A percentile compares a stretch with the other conserved stretches of the same genome.
These are phyloP conservation scores for Platycercus adscitus DNA, from an alignment of 2,113 vertebrate species.

Conservation along the genomic window DNA sequence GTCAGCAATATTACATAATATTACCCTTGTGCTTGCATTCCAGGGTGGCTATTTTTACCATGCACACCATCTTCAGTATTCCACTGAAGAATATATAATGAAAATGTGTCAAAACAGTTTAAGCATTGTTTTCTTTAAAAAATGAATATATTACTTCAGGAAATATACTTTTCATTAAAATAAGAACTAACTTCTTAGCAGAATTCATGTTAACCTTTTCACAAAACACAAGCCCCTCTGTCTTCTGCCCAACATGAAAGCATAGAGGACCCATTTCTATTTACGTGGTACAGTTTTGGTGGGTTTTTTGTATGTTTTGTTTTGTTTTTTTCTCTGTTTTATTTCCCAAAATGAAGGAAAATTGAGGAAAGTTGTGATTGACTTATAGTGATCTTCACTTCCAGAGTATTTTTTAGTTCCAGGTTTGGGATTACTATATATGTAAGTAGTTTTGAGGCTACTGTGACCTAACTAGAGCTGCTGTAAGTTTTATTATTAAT, in stretches of 20 bases:
- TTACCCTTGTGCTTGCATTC: neutral
- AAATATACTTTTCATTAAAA: neutral
- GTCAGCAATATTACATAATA: neutral
- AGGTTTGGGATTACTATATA: neutral
- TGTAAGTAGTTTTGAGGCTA: neutral
- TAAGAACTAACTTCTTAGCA: neutral
- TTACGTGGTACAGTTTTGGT: neutral
- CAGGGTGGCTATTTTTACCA: neutral
- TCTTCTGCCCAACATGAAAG: neutral
- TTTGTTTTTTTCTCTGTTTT: neutral
- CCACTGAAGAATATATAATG: neutral
- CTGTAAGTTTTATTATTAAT: neutral
- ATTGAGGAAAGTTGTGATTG: neutral
- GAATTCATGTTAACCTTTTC: neutral
- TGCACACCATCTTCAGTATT: neutral
- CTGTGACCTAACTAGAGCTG: neutral
- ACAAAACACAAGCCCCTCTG: neutral
- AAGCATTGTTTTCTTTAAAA: neutral
- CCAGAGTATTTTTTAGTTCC: neutral
- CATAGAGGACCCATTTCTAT: neutral
- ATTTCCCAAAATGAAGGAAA: neutral
- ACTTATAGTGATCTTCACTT: neutral
- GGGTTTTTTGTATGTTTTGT: neutral
- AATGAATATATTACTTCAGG: neutral
- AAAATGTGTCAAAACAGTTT: neutral